Evolutionary conservation across 2,797 vertebrate species (phyloP).

Genomic region (Kryptolebias ocellatus): DNA sequence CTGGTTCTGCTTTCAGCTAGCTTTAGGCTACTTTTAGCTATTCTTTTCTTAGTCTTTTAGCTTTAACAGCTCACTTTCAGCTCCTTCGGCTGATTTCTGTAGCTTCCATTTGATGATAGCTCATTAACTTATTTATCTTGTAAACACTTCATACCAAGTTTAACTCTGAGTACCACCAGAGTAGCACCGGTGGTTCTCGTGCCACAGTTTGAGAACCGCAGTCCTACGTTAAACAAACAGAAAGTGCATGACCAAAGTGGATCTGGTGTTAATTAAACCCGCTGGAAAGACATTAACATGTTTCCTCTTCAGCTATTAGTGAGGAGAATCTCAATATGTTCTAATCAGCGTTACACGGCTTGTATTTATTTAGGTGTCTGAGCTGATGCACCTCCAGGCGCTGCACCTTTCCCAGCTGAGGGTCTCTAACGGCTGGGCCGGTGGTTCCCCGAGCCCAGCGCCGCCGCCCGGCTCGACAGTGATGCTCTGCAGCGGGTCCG

Average conservation of each 20-base stretch:
- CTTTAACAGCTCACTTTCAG: too few species aligned
- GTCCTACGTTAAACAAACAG: slow-evolving; percentile 41
- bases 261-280: slow-evolving; percentile 71
- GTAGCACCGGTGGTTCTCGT: too few species aligned
- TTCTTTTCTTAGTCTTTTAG: too few species aligned
- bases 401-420: slow-evolving; percentile 46
- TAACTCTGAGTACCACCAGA: too few species aligned
- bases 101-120: too few species aligned
- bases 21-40: too few species aligned
- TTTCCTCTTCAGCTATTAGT: slow-evolving; percentile 62
- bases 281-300: slow-evolving; percentile 57
- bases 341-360: slow-evolving; percentile 65
- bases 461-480: slow-evolving; percentile 57
- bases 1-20: too few species aligned
- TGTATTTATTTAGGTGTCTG: slow-evolving; percentile 64
- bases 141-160: too few species aligned
- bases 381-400: slow-evolving; percentile 62
- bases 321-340: slow-evolving; percentile 66
- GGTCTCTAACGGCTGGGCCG: slow-evolving; percentile 51
- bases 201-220: too few species aligned
- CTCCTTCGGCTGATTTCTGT: too few species aligned
- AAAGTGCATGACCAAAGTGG: slow-evolving; percentile 38
- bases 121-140: too few species aligned
- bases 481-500: slow-evolving; percentile 42
- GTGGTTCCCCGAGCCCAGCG: slow-evolving; percentile 57